Conservation (phyloP, 2,888 invertebrate species). For the Caenorhabditis parvicauda region DNA sequence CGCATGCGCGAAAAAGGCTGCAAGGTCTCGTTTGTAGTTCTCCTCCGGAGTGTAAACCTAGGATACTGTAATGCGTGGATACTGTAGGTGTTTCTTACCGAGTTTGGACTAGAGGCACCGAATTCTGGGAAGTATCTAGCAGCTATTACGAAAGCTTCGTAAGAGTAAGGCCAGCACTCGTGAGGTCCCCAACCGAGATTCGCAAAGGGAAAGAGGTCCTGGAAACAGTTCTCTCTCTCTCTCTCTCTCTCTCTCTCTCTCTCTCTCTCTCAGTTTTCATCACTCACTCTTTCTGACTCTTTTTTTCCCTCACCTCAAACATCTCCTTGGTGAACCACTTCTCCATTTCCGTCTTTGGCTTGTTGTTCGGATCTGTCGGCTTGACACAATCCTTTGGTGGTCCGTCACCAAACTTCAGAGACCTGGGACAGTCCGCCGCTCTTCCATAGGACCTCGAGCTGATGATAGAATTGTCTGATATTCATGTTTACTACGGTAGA, state of each 20-base stretch:
- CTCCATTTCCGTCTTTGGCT: slow-evolving; percentile 38
- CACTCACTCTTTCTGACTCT: no score
- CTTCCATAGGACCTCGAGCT: slow-evolving; percentile 14
- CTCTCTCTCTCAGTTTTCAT: no score
- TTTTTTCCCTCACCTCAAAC: slow-evolving; percentile 43
- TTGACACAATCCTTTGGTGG: slow-evolving; percentile 34
- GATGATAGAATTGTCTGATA: slow-evolving; percentile 24
- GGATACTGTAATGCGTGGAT: not conserved
- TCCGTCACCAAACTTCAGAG: slow-evolving; percentile 34
- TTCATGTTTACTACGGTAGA: not conserved
- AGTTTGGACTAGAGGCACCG: slow-evolving; percentile 42
- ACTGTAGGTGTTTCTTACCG: slow-evolving; percentile 8
- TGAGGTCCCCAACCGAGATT: slow-evolving; percentile 56
- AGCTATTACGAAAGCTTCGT: slow-evolving; percentile 53
- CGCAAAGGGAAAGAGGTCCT: slow-evolving; percentile 54
- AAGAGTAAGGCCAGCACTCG: slow-evolving; percentile 53
- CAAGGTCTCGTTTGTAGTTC: slow-evolving; percentile 47
- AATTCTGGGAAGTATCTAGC: slow-evolving; percentile 54
- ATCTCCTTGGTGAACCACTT: slow-evolving; percentile 49
- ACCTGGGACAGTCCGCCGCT: slow-evolving; percentile 27
- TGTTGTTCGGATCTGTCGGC: slow-evolving; percentile 48
- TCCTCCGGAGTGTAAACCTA: slow-evolving; percentile 41
- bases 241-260: not conserved
- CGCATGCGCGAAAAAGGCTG: slow-evolving; percentile 56
- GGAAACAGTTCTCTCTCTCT: not conserved